Percentiles rank a stretch among this genome's conserved stretches.
These are phyloP conservation scores for Heliconius charithonia DNA, from an alignment of 2,888 invertebrate species.

Conservation along the genomic window DNA sequence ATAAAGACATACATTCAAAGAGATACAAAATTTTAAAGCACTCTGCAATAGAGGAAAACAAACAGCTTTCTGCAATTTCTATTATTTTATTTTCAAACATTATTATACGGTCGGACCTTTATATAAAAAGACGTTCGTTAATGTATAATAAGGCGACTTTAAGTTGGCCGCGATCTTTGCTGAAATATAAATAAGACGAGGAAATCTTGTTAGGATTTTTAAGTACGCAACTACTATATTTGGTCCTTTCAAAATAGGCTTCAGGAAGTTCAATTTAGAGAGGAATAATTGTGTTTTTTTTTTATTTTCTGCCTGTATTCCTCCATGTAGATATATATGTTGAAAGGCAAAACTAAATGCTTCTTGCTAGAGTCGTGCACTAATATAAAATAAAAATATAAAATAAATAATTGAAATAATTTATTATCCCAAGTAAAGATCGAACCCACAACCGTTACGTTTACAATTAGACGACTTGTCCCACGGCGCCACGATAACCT, in stretches of 20 bases:
- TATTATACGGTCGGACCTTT: not conserved
- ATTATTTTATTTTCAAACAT: not conserved
- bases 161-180: conserved; percentile 28
- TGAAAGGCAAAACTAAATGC: too few species aligned
- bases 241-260: not conserved
- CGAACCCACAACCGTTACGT: too few species aligned
- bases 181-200: conserved; percentile 34
- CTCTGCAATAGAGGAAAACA: not conserved
- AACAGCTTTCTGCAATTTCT: not conserved
- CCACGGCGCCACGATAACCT: not conserved
- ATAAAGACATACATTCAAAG: not conserved
- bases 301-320: too few species aligned
- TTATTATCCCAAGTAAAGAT: too few species aligned
- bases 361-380: too few species aligned
- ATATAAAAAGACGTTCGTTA: conserved; percentile 26
- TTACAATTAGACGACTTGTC: too few species aligned
- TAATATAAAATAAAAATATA: too few species aligned
- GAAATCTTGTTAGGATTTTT: conserved; percentile 27
- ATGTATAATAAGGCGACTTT: conserved; percentile 25
- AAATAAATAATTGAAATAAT: too few species aligned
- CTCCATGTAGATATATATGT: too few species aligned
- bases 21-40: not conserved
- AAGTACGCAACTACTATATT: conserved; percentile 17
- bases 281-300: not conserved
- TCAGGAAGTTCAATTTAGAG: not conserved